Evolutionary conservation across 2,888 invertebrate genomes (phyloP).

Genomic region (Dolomedes plantarius): DNA sequence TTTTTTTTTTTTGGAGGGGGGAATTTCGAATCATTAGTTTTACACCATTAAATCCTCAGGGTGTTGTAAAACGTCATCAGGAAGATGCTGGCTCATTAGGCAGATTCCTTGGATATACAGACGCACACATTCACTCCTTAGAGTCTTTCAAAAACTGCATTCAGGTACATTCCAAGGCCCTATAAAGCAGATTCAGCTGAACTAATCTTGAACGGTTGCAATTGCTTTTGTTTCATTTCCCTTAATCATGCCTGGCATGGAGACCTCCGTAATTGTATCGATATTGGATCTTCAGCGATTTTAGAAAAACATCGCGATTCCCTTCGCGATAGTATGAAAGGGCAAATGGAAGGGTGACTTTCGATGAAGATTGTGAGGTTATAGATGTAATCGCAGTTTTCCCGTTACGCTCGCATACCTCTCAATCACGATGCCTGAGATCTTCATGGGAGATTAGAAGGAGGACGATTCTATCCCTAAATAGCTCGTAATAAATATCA

Average conservation of each 20-base stretch:
- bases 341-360: neutral
- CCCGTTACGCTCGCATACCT: neutral
- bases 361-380: constrained; percentile 1
- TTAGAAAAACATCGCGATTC: constrained; percentile 1
- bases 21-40: neutral
- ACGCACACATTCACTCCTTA: neutral
- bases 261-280: neutral
- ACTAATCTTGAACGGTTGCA: neutral
- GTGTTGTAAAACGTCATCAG: neutral
- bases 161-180: neutral
- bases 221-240: neutral
- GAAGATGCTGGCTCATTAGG: neutral
- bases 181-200: neutral
- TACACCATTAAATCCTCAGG: neutral
- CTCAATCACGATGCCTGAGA: neutral
- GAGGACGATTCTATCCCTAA: neutral
- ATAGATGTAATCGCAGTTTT: neutral
- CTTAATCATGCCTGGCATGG: neutral
- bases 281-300: neutral
- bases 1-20: no score
- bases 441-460: neutral
- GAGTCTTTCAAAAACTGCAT: neutral
- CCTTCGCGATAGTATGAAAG: constrained; percentile 10
- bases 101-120: neutral
- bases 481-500: neutral